A percentile compares a stretch with the other conserved stretches of the same genome.
Conservation (phyloP, 2,113 vertebrate species). For the Nannospalax galili region DNA sequence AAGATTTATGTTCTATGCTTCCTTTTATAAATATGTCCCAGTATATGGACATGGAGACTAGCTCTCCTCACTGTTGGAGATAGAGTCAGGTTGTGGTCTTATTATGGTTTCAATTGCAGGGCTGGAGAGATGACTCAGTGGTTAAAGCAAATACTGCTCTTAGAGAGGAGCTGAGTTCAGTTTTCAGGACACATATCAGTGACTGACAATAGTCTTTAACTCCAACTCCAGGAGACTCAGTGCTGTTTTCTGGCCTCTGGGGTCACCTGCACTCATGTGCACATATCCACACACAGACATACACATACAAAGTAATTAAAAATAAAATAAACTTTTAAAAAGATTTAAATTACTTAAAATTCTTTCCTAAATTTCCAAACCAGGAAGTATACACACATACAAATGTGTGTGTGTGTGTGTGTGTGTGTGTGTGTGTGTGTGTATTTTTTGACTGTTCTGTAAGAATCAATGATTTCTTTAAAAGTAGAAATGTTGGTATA, state of each 20-base stretch:
- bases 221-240: too few species aligned
- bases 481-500: slow-evolving; percentile 46
- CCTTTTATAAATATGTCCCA: slow-evolving; percentile 79
- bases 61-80: slow-evolving; percentile 73
- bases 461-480: slow-evolving; percentile 44
- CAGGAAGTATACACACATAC: background rate
- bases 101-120: slow-evolving; percentile 9
- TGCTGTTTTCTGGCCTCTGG: too few species aligned
- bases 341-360: slow-evolving; percentile 80
- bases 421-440: too few species aligned
- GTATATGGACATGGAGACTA: slow-evolving; percentile 67
- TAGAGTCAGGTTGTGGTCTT: slow-evolving; percentile 63
- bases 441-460: slow-evolving; percentile 42
- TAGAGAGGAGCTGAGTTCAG: too few species aligned
- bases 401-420: background rate
- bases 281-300: too few species aligned
- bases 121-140: too few species aligned
- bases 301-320: too few species aligned
- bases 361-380: background rate
- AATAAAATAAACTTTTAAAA: too few species aligned
- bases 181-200: too few species aligned
- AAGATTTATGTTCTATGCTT: slow-evolving; percentile 79
- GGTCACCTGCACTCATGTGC: too few species aligned
- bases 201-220: too few species aligned
- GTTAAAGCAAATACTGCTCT: too few species aligned